Conservation (phyloP, 2,888 invertebrate species). For the Papilio elwesi region DNA sequence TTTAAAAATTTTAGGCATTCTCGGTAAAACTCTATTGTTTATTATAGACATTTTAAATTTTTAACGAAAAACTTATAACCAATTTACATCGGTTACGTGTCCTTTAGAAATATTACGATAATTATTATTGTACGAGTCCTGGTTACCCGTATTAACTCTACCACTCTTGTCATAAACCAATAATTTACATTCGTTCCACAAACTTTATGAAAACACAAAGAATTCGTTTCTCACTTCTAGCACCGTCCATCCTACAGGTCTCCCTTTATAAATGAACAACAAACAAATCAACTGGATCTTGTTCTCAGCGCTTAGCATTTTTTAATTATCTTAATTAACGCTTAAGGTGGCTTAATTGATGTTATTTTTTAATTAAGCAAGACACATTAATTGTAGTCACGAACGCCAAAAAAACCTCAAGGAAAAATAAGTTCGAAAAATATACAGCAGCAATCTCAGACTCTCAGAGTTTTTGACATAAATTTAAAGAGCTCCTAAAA, state of each 20-base stretch:
- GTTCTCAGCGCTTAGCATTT: slow-evolving; percentile 19
- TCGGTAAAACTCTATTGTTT: no score
- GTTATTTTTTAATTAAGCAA: slow-evolving; percentile 23
- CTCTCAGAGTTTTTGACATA: neutral
- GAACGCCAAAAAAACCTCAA: neutral
- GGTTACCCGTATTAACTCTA: no score
- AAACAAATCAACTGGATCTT: slow-evolving; percentile 17
- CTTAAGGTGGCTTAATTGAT: slow-evolving; percentile 19
- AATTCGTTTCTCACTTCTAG: neutral
- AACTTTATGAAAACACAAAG: neutral
- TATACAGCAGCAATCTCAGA: neutral
- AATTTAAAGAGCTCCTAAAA: no score
- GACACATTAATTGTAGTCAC: slow-evolving; percentile 12
- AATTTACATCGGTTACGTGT: no score
- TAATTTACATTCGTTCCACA: no score
- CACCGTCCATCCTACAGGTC: neutral
- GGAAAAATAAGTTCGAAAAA: neutral
- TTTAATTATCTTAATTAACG: slow-evolving; percentile 18
- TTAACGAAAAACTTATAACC: no score
- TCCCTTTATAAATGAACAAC: neutral
- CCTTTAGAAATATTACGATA: no score
- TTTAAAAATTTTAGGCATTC: no score
- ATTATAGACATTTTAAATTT: no score
- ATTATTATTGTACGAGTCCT: no score
- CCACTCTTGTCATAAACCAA: no score